Conservation (phyloP, 1,140 invertebrate species). For the Lepidurus couesii region DNA sequence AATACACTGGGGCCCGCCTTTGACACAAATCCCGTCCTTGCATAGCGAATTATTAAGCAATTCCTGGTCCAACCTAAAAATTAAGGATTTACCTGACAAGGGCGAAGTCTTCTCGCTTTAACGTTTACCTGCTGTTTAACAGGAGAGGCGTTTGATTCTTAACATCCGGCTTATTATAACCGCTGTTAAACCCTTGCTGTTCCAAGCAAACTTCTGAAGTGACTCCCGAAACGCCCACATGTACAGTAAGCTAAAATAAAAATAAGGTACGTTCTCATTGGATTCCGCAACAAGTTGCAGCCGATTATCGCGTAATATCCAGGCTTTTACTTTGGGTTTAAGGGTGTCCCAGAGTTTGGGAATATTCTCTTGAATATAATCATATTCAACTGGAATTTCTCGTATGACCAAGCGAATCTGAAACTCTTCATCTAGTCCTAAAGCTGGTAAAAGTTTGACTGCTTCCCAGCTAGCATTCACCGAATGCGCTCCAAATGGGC, state of each 20-base stretch:
- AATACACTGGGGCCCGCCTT: slow-evolving; percentile 40
- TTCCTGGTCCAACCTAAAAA: neutral
- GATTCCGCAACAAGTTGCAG: slow-evolving; percentile 18
- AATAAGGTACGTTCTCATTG: neutral
- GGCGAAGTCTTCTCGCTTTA: neutral
- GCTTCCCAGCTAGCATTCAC: slow-evolving; percentile 73
- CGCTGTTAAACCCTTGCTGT: slow-evolving; percentile 44
- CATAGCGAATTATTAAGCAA: neutral
- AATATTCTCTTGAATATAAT: slow-evolving; percentile 54
- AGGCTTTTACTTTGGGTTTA: slow-evolving; percentile 55
- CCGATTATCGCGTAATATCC: neutral
- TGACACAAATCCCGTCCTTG: slow-evolving; percentile 41
- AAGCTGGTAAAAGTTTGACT: slow-evolving; percentile 54
- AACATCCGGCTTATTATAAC: slow-evolving; percentile 43
- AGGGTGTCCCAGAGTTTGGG: slow-evolving; percentile 58
- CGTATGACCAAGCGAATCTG: slow-evolving; percentile 53
- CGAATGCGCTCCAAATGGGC: slow-evolving; percentile 59
- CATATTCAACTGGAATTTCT: slow-evolving; percentile 62
- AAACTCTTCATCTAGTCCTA: slow-evolving; percentile 42
- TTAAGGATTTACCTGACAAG: neutral
- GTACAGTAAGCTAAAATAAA: slow-evolving; percentile 43
- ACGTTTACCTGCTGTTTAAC: neutral
- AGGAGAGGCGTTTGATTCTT: slow-evolving; percentile 38
- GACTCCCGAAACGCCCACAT: slow-evolving; percentile 47
- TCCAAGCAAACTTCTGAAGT: slow-evolving; percentile 45